Percentiles rank a stretch among this genome's conserved stretches.
Evolutionary conservation across 2,113 vertebrate species (phyloP).

Genomic region (Malaclemys terrapin): DNA sequence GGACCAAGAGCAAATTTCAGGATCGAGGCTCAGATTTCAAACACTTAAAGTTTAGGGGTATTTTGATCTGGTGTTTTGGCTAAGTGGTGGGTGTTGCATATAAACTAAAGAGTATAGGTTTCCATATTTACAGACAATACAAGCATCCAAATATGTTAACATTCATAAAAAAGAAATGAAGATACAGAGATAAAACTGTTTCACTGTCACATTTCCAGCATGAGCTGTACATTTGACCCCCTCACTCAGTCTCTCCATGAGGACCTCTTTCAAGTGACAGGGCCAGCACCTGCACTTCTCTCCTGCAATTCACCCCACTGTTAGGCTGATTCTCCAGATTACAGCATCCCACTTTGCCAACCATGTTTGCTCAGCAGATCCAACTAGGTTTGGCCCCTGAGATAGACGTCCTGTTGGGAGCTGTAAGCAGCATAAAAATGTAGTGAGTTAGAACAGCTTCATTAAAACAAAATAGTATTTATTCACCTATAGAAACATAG

Average conservation of each 20-base stretch:
- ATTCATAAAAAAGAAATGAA: background rate
- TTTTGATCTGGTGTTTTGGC: background rate
- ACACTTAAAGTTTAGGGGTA: background rate
- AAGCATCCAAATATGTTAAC: background rate
- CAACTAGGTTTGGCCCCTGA: background rate
- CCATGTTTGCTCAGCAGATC: background rate
- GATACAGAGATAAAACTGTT: background rate
- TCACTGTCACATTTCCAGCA: background rate
- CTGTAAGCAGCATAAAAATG: background rate
- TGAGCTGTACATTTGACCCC: background rate
- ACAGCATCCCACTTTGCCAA: background rate
- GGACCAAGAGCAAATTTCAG: background rate
- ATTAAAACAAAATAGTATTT: background rate
- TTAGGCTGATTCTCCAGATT: background rate
- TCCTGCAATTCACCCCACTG: background rate
- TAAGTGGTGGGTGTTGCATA: background rate
- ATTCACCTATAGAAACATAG: background rate
- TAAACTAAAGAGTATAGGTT: background rate
- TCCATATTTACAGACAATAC: no score
- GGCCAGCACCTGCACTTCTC: constrained; percentile 20
- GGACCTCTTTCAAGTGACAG: background rate
- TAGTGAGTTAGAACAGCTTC: background rate
- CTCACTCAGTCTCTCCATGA: background rate
- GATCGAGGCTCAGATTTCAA: background rate
- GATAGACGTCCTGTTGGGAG: background rate